phyloP scores from a whole-genome alignment of 2,113 vertebrate species.

The Recurvirostra avosetta region DNA sequence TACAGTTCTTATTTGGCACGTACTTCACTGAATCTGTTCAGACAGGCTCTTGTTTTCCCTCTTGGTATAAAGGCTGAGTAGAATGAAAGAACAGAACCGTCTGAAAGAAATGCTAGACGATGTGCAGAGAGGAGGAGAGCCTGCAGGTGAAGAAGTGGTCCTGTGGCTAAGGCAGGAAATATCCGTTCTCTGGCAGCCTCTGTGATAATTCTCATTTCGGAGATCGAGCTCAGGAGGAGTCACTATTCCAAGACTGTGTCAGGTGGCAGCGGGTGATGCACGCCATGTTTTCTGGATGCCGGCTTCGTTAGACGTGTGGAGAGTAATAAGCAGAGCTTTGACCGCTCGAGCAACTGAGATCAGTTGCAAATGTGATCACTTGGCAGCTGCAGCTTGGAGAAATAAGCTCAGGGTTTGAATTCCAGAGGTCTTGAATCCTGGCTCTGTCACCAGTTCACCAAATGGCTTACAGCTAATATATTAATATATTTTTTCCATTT shows the following conservation, averaged over 20 bases:
- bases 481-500: background rate
- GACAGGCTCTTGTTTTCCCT: background rate
- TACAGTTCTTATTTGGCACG: background rate
- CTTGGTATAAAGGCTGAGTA: background rate
- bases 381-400: background rate
- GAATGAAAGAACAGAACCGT: background rate
- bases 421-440: background rate
- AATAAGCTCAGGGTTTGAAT: background rate
- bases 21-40: background rate
- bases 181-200: background rate
- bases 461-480: background rate
- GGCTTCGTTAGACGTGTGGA: rapidly evolving
- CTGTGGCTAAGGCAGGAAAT: background rate
- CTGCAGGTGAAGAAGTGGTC: background rate
- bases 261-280: background rate
- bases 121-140: background rate
- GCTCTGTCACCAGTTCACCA: background rate
- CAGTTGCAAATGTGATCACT: background rate
- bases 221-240: background rate
- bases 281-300: background rate
- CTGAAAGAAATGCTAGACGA: background rate
- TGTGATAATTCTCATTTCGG: background rate
- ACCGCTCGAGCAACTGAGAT: background rate
- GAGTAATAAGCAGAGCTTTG: background rate
- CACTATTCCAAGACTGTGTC: rapidly evolving